Evolutionary conservation across 2,797 vertebrate genomes (phyloP), one percentile per base, ranked within the genome.

Genomic region (Lemur catta): DNA sequence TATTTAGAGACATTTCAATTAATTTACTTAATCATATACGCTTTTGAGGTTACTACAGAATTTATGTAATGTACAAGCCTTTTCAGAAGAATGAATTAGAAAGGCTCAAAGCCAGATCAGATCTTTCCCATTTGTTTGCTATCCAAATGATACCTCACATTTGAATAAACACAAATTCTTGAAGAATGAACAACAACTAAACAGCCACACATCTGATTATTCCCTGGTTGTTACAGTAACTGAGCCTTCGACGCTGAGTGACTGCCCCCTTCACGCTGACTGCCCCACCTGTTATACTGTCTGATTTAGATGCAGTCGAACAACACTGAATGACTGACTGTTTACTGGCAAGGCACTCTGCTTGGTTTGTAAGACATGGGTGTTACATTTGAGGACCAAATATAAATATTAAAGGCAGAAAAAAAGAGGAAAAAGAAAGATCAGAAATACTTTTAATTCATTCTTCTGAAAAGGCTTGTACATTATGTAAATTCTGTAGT

Each of bases 101-200:
- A 92, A 87, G 33, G 72, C 41, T 89, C 69, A 67, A 78, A 81
- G 28, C 9, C 57, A 82, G 76, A 18, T 41, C 67, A 82, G 91
- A 55, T 10, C 15, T n/a, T 89, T 38, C 11, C 43, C 20, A 65
- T 67, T 90, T 82, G 28, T 89, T 94, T 95, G 81, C 38, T 76
- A 65, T 50, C 13, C 84, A 96, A 57, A 46, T 82, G 94, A 75
- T 11, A 89, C n/a, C 61, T 93, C 71, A 61, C 71, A 61, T 86
- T 65, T 63, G 57, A 59, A n/a, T 86, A 75, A 79, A 69, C 7
- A 48, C 15, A 75, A 80, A 76, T 72, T 96, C 50, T 75, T 95
- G 30, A 96, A 71, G 89, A 94, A 81, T n/a, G 74, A 95, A 75
- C 28, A 67, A 67, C 9, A 74, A 87, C 5, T 30, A 35, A 69